Evolutionary conservation across 2,888 invertebrate genomes (phyloP).

Genomic region (Smittia aterrima): DNA sequence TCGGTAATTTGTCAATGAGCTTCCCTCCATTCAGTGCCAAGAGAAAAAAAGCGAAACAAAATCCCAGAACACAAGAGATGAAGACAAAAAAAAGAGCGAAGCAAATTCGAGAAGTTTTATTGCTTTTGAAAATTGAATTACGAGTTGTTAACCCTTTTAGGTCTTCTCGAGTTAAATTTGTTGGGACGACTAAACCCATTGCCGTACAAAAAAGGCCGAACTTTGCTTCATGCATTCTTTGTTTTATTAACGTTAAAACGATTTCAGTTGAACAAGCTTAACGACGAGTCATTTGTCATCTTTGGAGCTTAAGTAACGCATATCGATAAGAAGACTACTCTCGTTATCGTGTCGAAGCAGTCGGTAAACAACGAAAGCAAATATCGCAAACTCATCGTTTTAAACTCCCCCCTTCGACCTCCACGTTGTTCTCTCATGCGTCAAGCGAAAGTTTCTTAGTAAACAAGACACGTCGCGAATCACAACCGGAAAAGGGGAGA

Average conservation of each 20-base stretch:
- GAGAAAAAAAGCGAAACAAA: not conserved
- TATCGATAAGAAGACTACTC: too few relatives aligned
- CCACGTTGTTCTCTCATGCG: not conserved
- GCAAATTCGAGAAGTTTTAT: conserved; percentile 6
- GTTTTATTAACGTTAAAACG: too few relatives aligned
- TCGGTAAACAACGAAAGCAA: too few relatives aligned
- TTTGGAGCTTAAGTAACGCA: not conserved
- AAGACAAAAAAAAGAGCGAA: not conserved
- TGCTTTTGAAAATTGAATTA: conserved; percentile 9
- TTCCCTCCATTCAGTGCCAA: not conserved
- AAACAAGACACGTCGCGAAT: conserved; percentile 19
- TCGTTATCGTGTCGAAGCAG: too few relatives aligned
- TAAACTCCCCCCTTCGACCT: not conserved
- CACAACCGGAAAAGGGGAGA: not conserved
- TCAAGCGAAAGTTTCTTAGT: not conserved
- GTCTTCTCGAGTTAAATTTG: not conserved
- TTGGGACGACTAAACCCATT: not conserved
- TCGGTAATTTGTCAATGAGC: not conserved
- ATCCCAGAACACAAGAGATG: too few relatives aligned
- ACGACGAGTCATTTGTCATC: not conserved
- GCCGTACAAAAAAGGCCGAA: not conserved
- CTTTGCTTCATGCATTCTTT: not conserved
- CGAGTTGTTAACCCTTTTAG: conserved; percentile 17
- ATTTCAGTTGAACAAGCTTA: too few relatives aligned
- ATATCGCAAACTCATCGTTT: not conserved